These are phyloP conservation scores for Schrankia costaestrigalis DNA, from an alignment of 2,888 invertebrate species.

Conservation along the genomic window DNA sequence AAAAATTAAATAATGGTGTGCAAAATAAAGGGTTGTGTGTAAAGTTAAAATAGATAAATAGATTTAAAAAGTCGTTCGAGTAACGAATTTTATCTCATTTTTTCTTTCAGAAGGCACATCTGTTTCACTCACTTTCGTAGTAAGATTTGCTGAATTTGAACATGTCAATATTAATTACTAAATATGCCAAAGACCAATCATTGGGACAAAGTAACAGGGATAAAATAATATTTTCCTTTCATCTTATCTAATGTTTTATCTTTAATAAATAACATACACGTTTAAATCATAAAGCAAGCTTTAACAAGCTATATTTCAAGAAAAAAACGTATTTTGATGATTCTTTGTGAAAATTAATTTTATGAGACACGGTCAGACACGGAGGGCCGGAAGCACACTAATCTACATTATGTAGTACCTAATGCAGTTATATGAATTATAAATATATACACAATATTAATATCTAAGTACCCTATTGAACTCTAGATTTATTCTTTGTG, in stretches of 20 bases:
- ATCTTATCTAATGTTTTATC: constrained; percentile 44
- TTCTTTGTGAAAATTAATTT: constrained; percentile 60
- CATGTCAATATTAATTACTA: constrained; percentile 59
- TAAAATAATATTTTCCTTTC: constrained; percentile 66
- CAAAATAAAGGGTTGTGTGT: constrained; percentile 81
- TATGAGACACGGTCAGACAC: constrained; percentile 43
- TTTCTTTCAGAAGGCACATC: constrained; percentile 45
- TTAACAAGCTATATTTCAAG: constrained; percentile 57
- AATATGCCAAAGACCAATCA: constrained; percentile 77
- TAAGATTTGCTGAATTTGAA: constrained; percentile 46
- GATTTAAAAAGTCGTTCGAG: constrained; percentile 66
- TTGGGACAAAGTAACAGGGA: constrained; percentile 76
- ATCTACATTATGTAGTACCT: constrained; percentile 51
- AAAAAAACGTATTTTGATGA: constrained; percentile 61
- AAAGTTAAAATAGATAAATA: constrained; percentile 78
- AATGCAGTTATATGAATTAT: constrained; percentile 67
- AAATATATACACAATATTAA: constrained; percentile 68
- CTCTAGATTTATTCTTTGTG: constrained; percentile 87
- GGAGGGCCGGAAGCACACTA: constrained; percentile 35
- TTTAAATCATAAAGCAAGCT: constrained; percentile 50
- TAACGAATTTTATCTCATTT: constrained; percentile 53
- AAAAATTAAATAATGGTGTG: constrained; percentile 71
- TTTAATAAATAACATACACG: constrained; percentile 24
- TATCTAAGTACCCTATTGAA: constrained; percentile 78
- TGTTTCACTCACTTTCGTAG: constrained; percentile 39